phyloP scores from a whole-genome alignment of 2,888 invertebrate species.

The Argynnis bischoffii region DNA sequence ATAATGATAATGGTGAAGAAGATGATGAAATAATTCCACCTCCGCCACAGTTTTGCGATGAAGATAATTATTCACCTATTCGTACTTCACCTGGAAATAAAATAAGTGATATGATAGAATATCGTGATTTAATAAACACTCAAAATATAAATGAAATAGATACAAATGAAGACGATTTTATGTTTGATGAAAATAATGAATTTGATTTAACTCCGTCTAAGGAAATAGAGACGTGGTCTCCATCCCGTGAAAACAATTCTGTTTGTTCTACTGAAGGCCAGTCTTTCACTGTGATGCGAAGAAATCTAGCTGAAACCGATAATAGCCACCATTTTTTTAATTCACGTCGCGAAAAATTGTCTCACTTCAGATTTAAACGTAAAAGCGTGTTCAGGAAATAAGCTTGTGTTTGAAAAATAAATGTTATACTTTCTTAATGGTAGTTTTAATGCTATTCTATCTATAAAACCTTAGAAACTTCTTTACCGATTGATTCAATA shows the following conservation, averaged over 20 bases:
- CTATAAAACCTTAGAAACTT: neutral
- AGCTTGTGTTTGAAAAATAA: slow-evolving; percentile 5
- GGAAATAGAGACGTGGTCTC: slow-evolving; percentile 62
- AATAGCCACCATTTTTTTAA: slow-evolving; percentile 22
- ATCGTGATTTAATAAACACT: neutral
- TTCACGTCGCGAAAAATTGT: slow-evolving; percentile 45
- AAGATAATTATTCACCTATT: slow-evolving; percentile 35
- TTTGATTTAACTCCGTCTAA: slow-evolving; percentile 46
- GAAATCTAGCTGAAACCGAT: slow-evolving; percentile 36
- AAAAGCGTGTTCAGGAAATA: slow-evolving; percentile 53
- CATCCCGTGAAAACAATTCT: slow-evolving; percentile 45
- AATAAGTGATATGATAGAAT: slow-evolving; percentile 12
- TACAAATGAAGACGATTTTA: too few relatives aligned
- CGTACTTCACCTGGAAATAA: slow-evolving; percentile 24
- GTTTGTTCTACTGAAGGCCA: neutral
- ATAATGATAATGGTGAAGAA: slow-evolving; percentile 26
- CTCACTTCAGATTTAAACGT: slow-evolving; percentile 54
- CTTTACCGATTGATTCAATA: too few relatives aligned
- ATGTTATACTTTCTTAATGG: neutral
- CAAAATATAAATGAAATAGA: slow-evolving; percentile 4
- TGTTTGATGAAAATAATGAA: slow-evolving; percentile 1
- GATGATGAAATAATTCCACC: slow-evolving; percentile 58
- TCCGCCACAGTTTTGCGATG: slow-evolving; percentile 57
- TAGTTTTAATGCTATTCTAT: neutral
- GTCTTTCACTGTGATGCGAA: slow-evolving; percentile 42